Conservation (phyloP, 2,888 invertebrate species). For the Embidobia sp. region DNA sequence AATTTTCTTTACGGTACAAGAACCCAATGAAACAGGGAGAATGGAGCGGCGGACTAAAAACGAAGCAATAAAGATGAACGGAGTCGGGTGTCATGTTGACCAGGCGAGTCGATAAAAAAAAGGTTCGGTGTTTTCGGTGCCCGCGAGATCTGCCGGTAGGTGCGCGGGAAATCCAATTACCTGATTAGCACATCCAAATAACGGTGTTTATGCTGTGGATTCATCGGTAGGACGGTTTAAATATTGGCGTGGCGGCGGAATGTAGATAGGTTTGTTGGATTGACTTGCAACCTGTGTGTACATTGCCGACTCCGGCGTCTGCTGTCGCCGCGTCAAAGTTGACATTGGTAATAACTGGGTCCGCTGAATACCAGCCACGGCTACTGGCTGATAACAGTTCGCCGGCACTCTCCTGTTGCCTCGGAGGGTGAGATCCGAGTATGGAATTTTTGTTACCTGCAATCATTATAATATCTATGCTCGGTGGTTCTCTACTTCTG, state of each 20-base stretch:
- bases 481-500: neutral
- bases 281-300: conserved; percentile 78
- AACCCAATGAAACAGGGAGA: neutral
- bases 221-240: conserved; percentile 74
- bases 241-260: conserved; percentile 78
- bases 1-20: too few species aligned
- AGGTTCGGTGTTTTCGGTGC: conserved; percentile 8
- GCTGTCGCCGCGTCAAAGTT: conserved; percentile 76
- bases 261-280: conserved; percentile 77
- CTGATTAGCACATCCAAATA: conserved; percentile 80
- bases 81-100: conserved; percentile 18
- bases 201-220: conserved; percentile 78
- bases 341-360: conserved; percentile 78
- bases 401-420: conserved; percentile 77
- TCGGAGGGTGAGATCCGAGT: conserved; percentile 77
- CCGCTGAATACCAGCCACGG: conserved; percentile 75
- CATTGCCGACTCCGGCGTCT: conserved; percentile 75
- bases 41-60: neutral
- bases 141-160: neutral
- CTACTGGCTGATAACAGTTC: conserved; percentile 78
- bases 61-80: neutral
- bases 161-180: conserved; percentile 67
- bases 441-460: conserved; percentile 76
- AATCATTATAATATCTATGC: conserved; percentile 20
- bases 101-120: neutral